Conservation (phyloP, 2,797 vertebrate species). For the Tangara arthus region DNA sequence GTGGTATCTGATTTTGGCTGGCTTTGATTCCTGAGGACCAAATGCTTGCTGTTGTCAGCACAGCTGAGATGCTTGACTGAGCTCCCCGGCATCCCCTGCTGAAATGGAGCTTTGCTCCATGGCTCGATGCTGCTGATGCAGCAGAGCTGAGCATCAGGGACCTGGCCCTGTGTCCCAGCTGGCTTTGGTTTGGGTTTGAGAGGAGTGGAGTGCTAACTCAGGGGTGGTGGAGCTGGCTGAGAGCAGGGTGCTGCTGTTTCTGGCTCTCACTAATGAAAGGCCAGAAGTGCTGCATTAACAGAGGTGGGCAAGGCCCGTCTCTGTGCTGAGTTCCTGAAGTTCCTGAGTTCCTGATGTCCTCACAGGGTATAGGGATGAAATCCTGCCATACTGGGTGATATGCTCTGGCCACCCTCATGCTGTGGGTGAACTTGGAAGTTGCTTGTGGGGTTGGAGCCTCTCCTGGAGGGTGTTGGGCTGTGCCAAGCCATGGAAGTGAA, state of each 20-base stretch:
- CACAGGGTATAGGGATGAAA: neutral
- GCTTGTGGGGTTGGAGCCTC: neutral
- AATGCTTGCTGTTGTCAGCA: conserved; percentile 5
- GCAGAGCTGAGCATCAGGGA: neutral
- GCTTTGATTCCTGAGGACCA: neutral
- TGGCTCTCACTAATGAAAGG: neutral
- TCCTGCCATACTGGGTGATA: fast-evolving
- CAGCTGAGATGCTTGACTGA: conserved; percentile 1
- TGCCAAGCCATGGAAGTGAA: neutral
- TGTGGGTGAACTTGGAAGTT: neutral
- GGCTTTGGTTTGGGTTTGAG: neutral
- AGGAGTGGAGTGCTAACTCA: fast-evolving
- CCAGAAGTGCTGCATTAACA: neutral
- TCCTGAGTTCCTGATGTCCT: neutral
- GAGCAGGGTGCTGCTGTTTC: neutral
- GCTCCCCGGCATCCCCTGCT: neutral
- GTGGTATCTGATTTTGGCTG: neutral
- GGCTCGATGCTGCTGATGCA: neutral
- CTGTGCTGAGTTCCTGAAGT: neutral
- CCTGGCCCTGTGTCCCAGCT: fast-evolving
- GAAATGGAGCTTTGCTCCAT: neutral
- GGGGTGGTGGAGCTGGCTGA: neutral
- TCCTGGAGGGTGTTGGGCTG: fast-evolving
- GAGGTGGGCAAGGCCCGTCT: neutral
- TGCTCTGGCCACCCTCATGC: fast-evolving